Evolutionary conservation across 1,140 invertebrate genomes (phyloP).

Genomic region (Caerostris extrusa): DNA sequence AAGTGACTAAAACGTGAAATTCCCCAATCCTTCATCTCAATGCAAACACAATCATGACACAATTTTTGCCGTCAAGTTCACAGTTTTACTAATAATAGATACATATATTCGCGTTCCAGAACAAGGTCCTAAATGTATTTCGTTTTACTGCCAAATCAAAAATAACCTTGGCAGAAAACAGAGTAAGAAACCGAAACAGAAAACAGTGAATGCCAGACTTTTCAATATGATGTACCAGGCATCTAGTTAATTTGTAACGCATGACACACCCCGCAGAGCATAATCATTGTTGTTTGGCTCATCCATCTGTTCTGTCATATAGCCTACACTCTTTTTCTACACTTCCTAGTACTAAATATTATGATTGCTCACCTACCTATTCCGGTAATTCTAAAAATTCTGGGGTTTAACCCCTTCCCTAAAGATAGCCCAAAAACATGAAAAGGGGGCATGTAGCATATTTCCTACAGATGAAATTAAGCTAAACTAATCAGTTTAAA

Average conservation of each 20-base stretch:
- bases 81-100: conserved; percentile 42
- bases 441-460: too few species aligned
- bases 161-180: conserved; percentile 42
- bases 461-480: too few species aligned
- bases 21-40: conserved; percentile 28
- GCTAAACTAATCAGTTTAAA: too few species aligned
- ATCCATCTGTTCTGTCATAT: too few species aligned
- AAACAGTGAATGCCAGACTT: not conserved
- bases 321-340: too few species aligned
- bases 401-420: too few species aligned
- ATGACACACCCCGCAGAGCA: conserved; percentile 2
- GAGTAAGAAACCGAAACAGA: conserved; percentile 12
- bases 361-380: too few species aligned
- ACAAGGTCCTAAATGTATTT: conserved; percentile 33
- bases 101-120: conserved; percentile 42
- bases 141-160: conserved; percentile 51
- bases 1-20: conserved; percentile 7
- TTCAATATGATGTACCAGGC: conserved; percentile 5
- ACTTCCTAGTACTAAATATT: too few species aligned
- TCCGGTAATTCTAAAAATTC: too few species aligned
- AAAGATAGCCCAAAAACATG: too few species aligned
- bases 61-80: conserved; percentile 12
- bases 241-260: conserved; percentile 14
- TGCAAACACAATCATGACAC: conserved; percentile 53
- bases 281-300: not conserved